Conservation (phyloP, 2,797 vertebrate species). For the Lycodopsis pacificus region DNA sequence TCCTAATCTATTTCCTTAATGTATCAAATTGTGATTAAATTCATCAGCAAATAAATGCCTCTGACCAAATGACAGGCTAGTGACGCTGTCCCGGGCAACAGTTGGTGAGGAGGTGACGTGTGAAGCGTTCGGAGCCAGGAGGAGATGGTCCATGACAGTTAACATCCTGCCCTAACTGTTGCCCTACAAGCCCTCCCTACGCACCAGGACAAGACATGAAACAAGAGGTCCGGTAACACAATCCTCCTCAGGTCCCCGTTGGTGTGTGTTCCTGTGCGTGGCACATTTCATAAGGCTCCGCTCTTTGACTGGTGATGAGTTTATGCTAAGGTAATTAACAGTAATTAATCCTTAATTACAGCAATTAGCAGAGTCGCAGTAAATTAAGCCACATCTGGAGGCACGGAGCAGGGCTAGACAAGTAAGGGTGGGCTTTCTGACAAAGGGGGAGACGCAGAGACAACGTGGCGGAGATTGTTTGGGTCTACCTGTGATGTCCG, state of each 20-base stretch:
- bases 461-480: conserved; percentile 88
- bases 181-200: conserved; percentile 81
- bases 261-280: conserved; percentile 88
- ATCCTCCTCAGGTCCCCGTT: conserved; percentile 73
- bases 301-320: conserved; percentile 99
- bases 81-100: conserved; percentile 61
- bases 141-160: conserved; percentile 73
- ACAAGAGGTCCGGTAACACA: conserved; percentile 76
- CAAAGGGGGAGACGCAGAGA: conserved; percentile 80
- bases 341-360: conserved; percentile 99
- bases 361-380: conserved; percentile 99
- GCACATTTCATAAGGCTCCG: conserved; percentile 99
- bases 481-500: conserved; percentile 81
- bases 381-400: conserved; percentile 99
- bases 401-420: conserved; percentile 88
- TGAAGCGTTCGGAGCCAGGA: conserved; percentile 57
- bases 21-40: not conserved
- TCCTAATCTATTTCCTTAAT: not conserved
- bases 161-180: conserved; percentile 69
- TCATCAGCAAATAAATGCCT: conserved; percentile 39
- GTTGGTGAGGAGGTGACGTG: conserved; percentile 71
- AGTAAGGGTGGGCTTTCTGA: conserved; percentile 75
- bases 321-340: conserved; percentile 99
- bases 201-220: conserved; percentile 69
- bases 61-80: conserved; percentile 56